phyloP scores from a whole-genome alignment of 2,113 vertebrate genomes.

The Dinomys branickii region DNA sequence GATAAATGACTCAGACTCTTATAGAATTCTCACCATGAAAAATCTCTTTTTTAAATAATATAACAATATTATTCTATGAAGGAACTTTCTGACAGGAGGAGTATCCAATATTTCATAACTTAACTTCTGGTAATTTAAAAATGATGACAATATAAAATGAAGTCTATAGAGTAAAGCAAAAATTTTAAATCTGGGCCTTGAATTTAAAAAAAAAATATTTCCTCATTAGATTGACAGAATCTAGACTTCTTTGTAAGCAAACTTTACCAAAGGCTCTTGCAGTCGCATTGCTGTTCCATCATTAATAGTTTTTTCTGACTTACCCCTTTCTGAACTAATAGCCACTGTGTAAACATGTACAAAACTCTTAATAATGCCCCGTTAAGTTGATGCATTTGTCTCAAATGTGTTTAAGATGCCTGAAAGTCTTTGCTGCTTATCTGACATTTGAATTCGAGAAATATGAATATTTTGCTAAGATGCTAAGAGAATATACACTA shows the following conservation, averaged over 20 bases:
- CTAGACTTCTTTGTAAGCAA: conserved; percentile 27
- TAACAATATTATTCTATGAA: conserved; percentile 33
- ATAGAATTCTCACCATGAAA: conserved; percentile 14
- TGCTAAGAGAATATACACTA: background rate
- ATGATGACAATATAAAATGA: conserved; percentile 48
- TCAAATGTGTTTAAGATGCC: conserved; percentile 20
- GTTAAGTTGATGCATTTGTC: conserved; percentile 23
- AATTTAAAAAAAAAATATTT: conserved; percentile 45
- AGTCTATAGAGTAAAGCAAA: conserved; percentile 57
- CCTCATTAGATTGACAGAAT: conserved; percentile 54
- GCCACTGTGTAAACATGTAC: no score
- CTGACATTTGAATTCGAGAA: background rate
- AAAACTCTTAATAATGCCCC: conserved; percentile 6
- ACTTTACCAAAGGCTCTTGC: conserved; percentile 3
- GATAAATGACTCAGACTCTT: conserved; percentile 37
- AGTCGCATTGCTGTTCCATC: conserved; percentile 66
- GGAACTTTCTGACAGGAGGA: conserved; percentile 25
- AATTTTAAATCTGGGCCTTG: conserved; percentile 61
- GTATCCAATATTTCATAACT: conserved; percentile 59
- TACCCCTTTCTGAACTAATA: conserved; percentile 63
- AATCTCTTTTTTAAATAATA: conserved; percentile 51
- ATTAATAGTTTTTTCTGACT: conserved; percentile 69
- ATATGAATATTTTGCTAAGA: background rate
- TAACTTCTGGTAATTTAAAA: conserved; percentile 48
- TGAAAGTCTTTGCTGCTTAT: background rate